Evolutionary conservation across 2,797 vertebrate species (phyloP).

Genomic region (Euthynnus affinis): DNA sequence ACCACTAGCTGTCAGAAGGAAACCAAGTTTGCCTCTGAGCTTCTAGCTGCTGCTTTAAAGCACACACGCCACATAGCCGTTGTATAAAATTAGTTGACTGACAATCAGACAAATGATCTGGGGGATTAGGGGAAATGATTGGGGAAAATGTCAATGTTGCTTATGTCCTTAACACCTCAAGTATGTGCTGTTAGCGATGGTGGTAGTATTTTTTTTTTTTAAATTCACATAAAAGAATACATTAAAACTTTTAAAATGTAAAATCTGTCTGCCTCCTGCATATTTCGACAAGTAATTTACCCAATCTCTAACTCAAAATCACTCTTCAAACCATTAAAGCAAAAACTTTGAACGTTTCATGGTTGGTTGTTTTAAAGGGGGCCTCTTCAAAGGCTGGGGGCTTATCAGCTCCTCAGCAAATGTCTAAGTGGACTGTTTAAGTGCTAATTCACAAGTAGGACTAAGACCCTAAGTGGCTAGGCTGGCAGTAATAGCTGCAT

Average conservation of each 20-base stretch:
- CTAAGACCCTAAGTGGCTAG: slow-evolving; percentile 43
- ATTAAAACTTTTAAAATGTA: background rate
- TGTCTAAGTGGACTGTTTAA: slow-evolving; percentile 55
- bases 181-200: too few relatives aligned
- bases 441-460: slow-evolving; percentile 39
- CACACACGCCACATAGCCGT: background rate
- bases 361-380: slow-evolving; percentile 27
- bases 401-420: slow-evolving; percentile 52
- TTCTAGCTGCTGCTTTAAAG: background rate
- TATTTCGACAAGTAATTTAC: background rate
- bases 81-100: background rate
- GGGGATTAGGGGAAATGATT: too few relatives aligned
- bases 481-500: slow-evolving; percentile 30
- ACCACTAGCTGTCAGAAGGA: background rate
- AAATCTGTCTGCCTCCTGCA: background rate
- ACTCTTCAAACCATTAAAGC: background rate
- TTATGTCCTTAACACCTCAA: too few relatives aligned
- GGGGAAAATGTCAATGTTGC: background rate
- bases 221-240: too few relatives aligned
- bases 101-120: slow-evolving; percentile 3
- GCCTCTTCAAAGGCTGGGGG: slow-evolving; percentile 32
- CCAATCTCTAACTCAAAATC: slow-evolving; percentile 4
- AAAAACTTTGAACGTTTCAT: slow-evolving; percentile 20
- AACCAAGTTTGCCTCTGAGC: background rate
- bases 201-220: background rate